These are phyloP conservation scores for Parnassius glacialis DNA, from an alignment of 2,888 invertebrate genomes.

Conservation along the genomic window DNA sequence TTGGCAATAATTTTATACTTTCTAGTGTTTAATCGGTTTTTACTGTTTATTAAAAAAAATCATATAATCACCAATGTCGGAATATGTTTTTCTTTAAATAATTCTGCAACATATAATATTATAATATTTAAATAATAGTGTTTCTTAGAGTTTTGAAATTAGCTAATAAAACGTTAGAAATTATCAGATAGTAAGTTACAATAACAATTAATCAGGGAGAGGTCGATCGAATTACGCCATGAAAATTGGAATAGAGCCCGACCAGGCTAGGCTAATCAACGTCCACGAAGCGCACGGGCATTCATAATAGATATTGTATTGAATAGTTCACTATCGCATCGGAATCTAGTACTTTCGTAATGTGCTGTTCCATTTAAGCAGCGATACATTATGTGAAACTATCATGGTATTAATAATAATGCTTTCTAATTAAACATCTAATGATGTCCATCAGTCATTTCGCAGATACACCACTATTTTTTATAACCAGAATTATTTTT, in stretches of 20 bases:
- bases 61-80: too few species aligned
- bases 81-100: too few species aligned
- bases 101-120: too few species aligned
- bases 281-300: constrained; percentile 51
- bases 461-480: neutral
- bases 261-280: constrained; percentile 61
- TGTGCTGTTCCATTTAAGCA: constrained; percentile 52
- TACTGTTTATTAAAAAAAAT: too few species aligned
- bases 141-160: constrained; percentile 1
- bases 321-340: constrained; percentile 59
- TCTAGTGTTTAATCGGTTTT: too few species aligned
- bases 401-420: constrained; percentile 16
- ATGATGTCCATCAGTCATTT: too few species aligned
- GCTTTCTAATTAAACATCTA: constrained; percentile 1
- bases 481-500: too few species aligned
- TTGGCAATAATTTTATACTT: too few species aligned
- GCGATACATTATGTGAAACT: constrained; percentile 31
- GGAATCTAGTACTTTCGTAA: constrained; percentile 56
- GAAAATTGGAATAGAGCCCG: constrained; percentile 69
- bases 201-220: constrained; percentile 66
- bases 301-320: constrained; percentile 71
- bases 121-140: too few species aligned
- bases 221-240: constrained; percentile 55
- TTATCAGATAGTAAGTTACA: constrained; percentile 35
- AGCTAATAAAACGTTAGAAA: constrained; percentile 22